A percentile compares a stretch with the other conserved stretches of the same genome.
Conservation (phyloP, 1,140 invertebrate species). For the Drosophila mojavensis region DNA sequence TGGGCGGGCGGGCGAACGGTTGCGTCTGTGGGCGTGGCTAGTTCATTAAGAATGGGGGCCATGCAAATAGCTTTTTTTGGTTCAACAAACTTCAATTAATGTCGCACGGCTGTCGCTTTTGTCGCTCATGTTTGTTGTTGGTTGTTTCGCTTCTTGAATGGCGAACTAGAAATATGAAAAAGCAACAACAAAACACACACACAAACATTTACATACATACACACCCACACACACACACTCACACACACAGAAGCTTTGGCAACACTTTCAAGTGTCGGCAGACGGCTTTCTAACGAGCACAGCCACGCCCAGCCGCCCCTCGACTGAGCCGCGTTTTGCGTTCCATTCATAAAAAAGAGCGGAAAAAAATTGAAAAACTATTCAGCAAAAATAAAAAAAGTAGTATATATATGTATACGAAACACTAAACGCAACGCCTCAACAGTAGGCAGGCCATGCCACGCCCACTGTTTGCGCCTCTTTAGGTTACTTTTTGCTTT, state of each 20-base stretch:
- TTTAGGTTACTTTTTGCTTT: not conserved
- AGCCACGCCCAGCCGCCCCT: not conserved
- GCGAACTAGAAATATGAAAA: slow-evolving; percentile 34
- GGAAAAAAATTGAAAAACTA: slow-evolving; percentile 35
- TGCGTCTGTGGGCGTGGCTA: slow-evolving; percentile 8
- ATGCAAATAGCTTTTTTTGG: slow-evolving; percentile 71
- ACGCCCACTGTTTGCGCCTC: not conserved
- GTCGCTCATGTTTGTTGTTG: slow-evolving; percentile 61
- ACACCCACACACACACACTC: slow-evolving; percentile 7
- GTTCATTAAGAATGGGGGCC: slow-evolving; percentile 37
- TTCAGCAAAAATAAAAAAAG: slow-evolving; percentile 22
- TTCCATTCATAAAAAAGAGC: slow-evolving; percentile 37
- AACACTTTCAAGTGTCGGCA: slow-evolving; percentile 72
- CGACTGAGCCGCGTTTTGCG: slow-evolving; percentile 24
- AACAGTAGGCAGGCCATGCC: slow-evolving; percentile 4
- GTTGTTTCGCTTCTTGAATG: slow-evolving; percentile 35
- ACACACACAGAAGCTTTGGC: slow-evolving; percentile 42
- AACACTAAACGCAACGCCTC: slow-evolving; percentile 42
- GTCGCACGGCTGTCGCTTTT: slow-evolving; percentile 61
- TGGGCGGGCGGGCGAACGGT: not conserved
- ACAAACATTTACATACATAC: not conserved
- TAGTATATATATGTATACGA: no score
- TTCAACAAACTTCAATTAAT: slow-evolving; percentile 81
- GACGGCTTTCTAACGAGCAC: slow-evolving; percentile 58
- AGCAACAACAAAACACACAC: slow-evolving; percentile 34